Conservation (phyloP, 2,888 invertebrate genomes). For the Frankliniella fusca region DNA sequence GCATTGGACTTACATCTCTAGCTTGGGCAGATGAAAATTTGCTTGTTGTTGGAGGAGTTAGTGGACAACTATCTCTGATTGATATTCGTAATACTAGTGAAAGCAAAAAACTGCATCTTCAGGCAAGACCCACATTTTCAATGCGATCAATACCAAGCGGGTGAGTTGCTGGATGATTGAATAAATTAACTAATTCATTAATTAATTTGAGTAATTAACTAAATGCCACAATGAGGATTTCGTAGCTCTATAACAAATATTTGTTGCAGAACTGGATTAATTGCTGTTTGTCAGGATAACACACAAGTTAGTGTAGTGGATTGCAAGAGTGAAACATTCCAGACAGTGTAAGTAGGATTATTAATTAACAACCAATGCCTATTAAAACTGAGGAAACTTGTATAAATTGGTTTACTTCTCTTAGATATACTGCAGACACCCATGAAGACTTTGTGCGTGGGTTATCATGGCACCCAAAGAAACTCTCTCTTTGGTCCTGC, state of each 20-base stretch:
- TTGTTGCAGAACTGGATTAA: slow-evolving; percentile 28
- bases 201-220: not conserved
- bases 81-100: slow-evolving; percentile 48
- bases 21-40: slow-evolving; percentile 45
- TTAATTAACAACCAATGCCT: not conserved
- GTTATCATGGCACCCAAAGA: slow-evolving; percentile 51
- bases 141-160: slow-evolving; percentile 43
- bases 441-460: slow-evolving; percentile 56
- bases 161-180: slow-evolving; percentile 40
- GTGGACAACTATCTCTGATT: slow-evolving; percentile 52
- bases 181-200: not conserved
- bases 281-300: slow-evolving; percentile 41
- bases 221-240: not conserved
- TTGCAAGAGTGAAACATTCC: too few species aligned
- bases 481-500: slow-evolving; percentile 54
- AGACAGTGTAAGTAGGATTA: slow-evolving; percentile 34
- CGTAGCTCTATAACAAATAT: not conserved
- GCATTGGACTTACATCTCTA: slow-evolving; percentile 35
- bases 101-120: slow-evolving; percentile 40
- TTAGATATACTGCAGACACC: slow-evolving; percentile 45
- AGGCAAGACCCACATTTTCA: slow-evolving; percentile 41
- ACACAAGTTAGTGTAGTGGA: slow-evolving; percentile 47
- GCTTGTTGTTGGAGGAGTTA: slow-evolving; percentile 51
- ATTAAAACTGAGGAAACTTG: slow-evolving; percentile 9
- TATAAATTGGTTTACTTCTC: not conserved